Evolutionary conservation across 2,888 invertebrate genomes (phyloP).

Genomic region (Drosophila formosana): DNA sequence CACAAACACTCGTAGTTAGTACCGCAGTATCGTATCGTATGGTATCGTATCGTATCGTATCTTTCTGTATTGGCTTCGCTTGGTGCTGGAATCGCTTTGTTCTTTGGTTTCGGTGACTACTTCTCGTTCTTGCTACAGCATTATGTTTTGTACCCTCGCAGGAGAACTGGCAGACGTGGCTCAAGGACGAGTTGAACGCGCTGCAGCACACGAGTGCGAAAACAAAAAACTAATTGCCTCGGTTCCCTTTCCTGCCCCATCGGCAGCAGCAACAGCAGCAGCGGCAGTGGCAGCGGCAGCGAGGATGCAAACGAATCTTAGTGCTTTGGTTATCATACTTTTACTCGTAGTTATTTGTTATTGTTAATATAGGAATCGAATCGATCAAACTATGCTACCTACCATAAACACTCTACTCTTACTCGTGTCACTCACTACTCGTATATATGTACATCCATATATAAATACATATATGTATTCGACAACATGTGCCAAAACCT

Average conservation of each 20-base stretch:
- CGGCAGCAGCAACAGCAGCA: background rate
- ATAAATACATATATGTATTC: slow-evolving; percentile 2
- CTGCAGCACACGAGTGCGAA: slow-evolving; percentile 76
- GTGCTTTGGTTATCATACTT: slow-evolving; percentile 67
- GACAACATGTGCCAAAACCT: slow-evolving; percentile 68
- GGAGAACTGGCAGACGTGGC: slow-evolving; percentile 84
- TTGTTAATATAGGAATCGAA: slow-evolving; percentile 69
- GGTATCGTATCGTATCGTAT: slow-evolving; percentile 13
- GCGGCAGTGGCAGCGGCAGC: no score
- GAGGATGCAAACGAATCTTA: slow-evolving; percentile 46
- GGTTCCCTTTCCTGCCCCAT: slow-evolving; percentile 29
- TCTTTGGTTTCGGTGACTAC: slow-evolving; percentile 34
- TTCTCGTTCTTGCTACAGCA: slow-evolving; percentile 48
- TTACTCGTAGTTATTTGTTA: slow-evolving; percentile 76
- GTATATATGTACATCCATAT: background rate
- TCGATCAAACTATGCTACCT: slow-evolving; percentile 53
- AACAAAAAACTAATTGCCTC: slow-evolving; percentile 76
- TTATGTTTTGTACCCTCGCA: slow-evolving; percentile 69
- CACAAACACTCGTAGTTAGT: slow-evolving; percentile 42
- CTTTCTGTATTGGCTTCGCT: slow-evolving; percentile 49
- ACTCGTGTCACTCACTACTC: slow-evolving; percentile 1
- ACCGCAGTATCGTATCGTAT: background rate
- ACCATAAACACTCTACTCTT: slow-evolving; percentile 18
- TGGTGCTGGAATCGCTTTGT: slow-evolving; percentile 64
- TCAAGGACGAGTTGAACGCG: slow-evolving; percentile 83